Conservation (phyloP, 1,140 invertebrate species). For the Leptestheria dahalacensis region DNA sequence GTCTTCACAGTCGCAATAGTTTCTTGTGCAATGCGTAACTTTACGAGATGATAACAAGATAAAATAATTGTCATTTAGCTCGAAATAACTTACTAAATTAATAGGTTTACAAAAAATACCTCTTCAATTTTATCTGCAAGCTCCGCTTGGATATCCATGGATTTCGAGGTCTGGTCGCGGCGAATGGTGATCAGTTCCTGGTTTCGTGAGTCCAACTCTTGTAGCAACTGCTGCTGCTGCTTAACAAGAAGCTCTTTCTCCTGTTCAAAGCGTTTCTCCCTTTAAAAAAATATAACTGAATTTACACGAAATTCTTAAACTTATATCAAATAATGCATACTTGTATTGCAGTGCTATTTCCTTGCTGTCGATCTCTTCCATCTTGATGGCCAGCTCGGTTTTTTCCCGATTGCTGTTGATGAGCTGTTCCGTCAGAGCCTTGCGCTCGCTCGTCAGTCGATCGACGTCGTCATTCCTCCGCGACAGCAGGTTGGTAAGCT, state of each 20-base stretch:
- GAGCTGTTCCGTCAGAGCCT: conserved; percentile 28
- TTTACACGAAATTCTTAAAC: conserved; percentile 15
- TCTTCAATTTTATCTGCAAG: conserved; percentile 64
- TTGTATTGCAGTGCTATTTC: conserved; percentile 60
- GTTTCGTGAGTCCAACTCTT: conserved; percentile 55
- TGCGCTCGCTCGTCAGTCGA: conserved; percentile 30
- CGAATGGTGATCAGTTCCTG: conserved; percentile 56
- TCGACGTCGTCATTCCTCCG: conserved; percentile 15
- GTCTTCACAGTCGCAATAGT: conserved; percentile 44
- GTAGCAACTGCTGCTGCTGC: conserved; percentile 55
- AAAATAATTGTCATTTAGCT: conserved; percentile 5
- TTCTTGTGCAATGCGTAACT: conserved; percentile 38
- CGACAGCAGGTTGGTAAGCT: conserved; percentile 12
- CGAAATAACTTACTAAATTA: too few relatives aligned
- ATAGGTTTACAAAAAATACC: conserved; percentile 33
- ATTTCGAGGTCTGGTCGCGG: conserved; percentile 51
- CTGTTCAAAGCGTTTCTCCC: conserved; percentile 63
- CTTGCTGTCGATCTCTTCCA: conserved; percentile 62
- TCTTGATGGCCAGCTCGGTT: conserved; percentile 59
- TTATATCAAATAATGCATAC: conserved; percentile 23
- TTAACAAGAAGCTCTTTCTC: conserved; percentile 54
- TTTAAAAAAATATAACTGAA: conserved; percentile 21
- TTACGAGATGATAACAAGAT: conserved; percentile 11
- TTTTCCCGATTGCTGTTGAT: conserved; percentile 35
- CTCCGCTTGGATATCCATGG: conserved; percentile 56